A percentile compares a stretch with the other conserved stretches of the same genome.
phyloP scores from a whole-genome alignment of 2,113 vertebrate species.

The Lamprologus ornatipinnis region DNA sequence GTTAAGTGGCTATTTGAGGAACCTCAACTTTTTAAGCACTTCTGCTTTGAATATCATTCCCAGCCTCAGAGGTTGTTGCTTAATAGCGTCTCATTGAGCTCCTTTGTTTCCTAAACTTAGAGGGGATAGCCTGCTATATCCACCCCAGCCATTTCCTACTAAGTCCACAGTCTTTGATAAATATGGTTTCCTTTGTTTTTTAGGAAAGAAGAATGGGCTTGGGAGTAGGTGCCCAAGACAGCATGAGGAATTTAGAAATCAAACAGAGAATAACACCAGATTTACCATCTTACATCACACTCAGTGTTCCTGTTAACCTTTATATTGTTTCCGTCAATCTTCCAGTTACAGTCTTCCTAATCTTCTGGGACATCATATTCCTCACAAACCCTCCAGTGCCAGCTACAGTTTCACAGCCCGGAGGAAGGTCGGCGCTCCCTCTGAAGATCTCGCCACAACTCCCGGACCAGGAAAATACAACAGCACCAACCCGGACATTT shows the following conservation, averaged over 20 bases:
- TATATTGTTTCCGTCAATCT: not conserved
- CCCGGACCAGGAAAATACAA: constrained; percentile 80
- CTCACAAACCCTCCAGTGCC: constrained; percentile 74
- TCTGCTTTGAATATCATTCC: not conserved
- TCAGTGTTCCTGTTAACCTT: not conserved
- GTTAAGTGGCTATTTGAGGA: not conserved
- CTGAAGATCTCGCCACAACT: constrained; percentile 71
- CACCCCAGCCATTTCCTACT: not conserved
- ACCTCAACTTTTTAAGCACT: not conserved
- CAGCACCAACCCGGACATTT: constrained; percentile 71
- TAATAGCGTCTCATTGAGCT: not conserved
- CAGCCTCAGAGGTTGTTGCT: not conserved
- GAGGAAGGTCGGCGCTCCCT: constrained; percentile 30
- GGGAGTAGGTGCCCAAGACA: not conserved
- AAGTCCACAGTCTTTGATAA: not conserved
- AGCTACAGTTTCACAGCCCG: constrained; percentile 69
- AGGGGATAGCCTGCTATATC: not conserved
- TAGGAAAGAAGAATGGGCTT: not conserved
- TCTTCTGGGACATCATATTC: constrained; percentile 72
- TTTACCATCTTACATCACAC: not conserved
- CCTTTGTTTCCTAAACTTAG: not conserved
- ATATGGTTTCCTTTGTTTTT: not conserved
- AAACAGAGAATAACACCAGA: not conserved
- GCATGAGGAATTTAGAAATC: not conserved
- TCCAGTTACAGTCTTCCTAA: constrained; percentile 77